Evolutionary conservation across 1,140 invertebrate species (phyloP), one percentile per base, ranked within the genome.

Genomic region (Manduca sexta): DNA sequence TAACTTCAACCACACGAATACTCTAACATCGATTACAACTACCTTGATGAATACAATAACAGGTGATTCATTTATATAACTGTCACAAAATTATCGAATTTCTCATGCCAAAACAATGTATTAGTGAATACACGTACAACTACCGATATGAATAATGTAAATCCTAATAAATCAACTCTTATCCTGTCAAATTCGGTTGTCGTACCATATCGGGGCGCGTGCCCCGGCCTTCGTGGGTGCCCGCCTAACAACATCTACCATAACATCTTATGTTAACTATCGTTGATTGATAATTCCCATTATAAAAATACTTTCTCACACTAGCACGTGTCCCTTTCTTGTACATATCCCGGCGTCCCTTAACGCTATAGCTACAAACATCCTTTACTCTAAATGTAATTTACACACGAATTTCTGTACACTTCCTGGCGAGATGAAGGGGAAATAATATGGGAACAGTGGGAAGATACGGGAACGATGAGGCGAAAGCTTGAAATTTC

Each of bases 31-130:
- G 60, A 82, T 76, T 80, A 74, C 59, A 63, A 60, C 77, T 83
- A 85, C 74, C 64, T 67, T 73, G 74, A 82, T 81, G 79, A 77
- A 74, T 79, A 81, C 75, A 84, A 75, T 85, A 85, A 85, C 82
- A 85, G 82, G 80, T 85, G 82, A 79, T 66, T 74, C 61, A 35
- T 18, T 45, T n/a, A 35, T 18, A 58, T 78, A 80, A 81, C 65
- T 68, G 71, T 66, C 74, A 74, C 62, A 69, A 72, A 76, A 71
- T 68, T 73, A 75, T 71, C 60, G 64, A 13, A 69, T 58, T 73
- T 77, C 29, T 45, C 64, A 78, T 26, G 21, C 21, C 21, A 26
- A 26, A 83, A 83, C 77, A 84, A 81, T 76, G 56, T 45, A 45
- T 69, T 64, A 69, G 68, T 46, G 34, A 53, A 34, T 64, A 68